These are phyloP conservation scores for Hipparchia semele DNA, from an alignment of 2,888 invertebrate species.

Conservation along the genomic window DNA sequence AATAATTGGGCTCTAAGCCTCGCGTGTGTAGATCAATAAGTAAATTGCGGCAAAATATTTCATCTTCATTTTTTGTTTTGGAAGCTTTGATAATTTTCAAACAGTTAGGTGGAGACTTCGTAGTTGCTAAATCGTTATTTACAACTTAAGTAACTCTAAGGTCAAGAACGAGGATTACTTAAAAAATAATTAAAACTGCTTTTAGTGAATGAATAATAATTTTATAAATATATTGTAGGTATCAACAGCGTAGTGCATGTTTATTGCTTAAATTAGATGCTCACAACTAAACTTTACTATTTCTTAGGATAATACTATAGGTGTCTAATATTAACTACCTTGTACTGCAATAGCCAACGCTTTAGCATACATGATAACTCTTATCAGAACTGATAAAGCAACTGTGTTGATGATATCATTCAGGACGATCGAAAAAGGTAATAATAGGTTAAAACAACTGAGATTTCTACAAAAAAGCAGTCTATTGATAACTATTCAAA, in stretches of 20 bases:
- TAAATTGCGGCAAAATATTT: not conserved
- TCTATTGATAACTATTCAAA: constrained; percentile 29
- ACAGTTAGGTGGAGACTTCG: not conserved
- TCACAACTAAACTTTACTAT: not conserved
- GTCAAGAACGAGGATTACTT: not conserved
- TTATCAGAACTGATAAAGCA: constrained; percentile 76
- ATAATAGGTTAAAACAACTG: constrained; percentile 49
- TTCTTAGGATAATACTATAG: constrained; percentile 14
- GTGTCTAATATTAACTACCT: constrained; percentile 58
- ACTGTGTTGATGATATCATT: constrained; percentile 73
- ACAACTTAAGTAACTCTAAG: not conserved
- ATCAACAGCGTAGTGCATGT: not conserved
- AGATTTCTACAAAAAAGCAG: constrained; percentile 42
- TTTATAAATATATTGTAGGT: too few relatives aligned
- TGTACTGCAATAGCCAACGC: constrained; percentile 49
- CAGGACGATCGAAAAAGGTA: constrained; percentile 46
- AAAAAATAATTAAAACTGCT: not conserved
- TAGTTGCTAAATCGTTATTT: not conserved
- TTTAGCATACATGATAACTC: constrained; percentile 60
- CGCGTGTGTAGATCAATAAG: constrained; percentile 29
- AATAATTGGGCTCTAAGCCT: constrained; percentile 28
- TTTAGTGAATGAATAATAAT: too few relatives aligned
- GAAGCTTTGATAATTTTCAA: not conserved
- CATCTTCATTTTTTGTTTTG: not conserved
- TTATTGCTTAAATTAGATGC: not conserved